Conservation (phyloP, 2,797 vertebrate species). For the Menidia menidia region DNA sequence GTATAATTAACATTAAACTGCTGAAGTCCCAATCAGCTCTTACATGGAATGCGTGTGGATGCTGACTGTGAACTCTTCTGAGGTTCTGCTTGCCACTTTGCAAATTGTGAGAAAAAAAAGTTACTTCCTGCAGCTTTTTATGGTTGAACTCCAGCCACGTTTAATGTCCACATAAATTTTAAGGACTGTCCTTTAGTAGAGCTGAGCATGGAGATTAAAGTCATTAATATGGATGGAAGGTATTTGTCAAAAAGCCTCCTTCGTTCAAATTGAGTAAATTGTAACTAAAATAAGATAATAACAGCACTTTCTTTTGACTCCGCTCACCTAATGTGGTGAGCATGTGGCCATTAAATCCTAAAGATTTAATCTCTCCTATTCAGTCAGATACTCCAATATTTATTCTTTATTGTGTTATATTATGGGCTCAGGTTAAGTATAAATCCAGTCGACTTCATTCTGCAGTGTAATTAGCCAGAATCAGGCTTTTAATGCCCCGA, state of each 20-base stretch:
- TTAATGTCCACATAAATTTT: neutral
- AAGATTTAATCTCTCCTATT: neutral
- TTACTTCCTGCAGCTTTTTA: neutral
- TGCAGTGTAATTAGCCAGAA: constrained; percentile 41
- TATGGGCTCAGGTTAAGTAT: constrained; percentile 1
- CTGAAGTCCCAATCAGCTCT: neutral
- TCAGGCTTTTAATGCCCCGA: constrained; percentile 41
- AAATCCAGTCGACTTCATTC: constrained; percentile 30
- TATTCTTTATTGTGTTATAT: constrained; percentile 13
- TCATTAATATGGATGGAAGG: constrained; percentile 4
- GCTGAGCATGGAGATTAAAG: neutral
- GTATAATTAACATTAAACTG: neutral
- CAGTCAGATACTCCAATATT: constrained; percentile 1
- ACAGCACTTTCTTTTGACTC: neutral
- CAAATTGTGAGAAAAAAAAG: neutral
- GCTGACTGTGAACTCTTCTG: neutral
- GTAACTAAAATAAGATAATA: neutral
- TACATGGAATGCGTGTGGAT: neutral
- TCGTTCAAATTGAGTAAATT: constrained; percentile 7
- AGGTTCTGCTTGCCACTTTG: neutral
- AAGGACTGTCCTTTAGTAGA: neutral
- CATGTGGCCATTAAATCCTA: neutral
- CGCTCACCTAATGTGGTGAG: neutral
- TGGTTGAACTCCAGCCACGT: neutral
- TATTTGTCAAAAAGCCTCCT: neutral